Evolutionary conservation across 2,113 vertebrate species (phyloP).

Genomic region (Chloebia gouldiae): DNA sequence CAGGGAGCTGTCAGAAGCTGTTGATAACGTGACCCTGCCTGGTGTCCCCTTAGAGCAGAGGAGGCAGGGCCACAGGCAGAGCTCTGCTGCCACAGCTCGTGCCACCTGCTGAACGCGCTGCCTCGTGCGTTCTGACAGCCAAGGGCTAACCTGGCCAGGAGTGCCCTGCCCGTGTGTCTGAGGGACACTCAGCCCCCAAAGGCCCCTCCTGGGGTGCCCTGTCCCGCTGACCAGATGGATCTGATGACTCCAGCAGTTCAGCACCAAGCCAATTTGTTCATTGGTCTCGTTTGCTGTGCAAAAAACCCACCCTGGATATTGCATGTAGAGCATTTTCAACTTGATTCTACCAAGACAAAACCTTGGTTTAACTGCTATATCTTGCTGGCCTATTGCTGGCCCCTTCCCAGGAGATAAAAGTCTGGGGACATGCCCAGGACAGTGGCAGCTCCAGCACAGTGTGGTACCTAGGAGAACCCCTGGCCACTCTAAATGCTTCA

Average conservation of each 20-base stretch:
- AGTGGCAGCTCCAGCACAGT: background rate
- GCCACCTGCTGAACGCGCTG: background rate
- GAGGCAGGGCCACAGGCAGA: background rate
- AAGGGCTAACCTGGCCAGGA: background rate
- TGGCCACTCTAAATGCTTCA: background rate
- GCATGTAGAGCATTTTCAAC: background rate
- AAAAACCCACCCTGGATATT: background rate
- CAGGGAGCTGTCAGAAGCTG: background rate
- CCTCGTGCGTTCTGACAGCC: background rate
- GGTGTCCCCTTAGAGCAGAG: background rate
- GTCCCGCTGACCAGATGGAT: background rate
- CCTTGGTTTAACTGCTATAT: background rate
- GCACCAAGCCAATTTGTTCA: background rate
- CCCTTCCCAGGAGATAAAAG: background rate
- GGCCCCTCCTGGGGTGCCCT: background rate
- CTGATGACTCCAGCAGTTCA: background rate
- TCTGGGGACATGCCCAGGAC: background rate
- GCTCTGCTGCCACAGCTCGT: background rate
- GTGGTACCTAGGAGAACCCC: background rate
- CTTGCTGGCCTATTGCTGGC: background rate
- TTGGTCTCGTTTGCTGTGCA: background rate
- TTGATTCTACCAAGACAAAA: background rate
- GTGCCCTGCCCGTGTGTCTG: rapidly evolving
- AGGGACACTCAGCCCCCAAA: background rate
- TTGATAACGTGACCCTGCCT: background rate